A percentile compares a stretch with the other conserved stretches of the same genome.
Conservation (phyloP, 2,113 vertebrate genomes). For the Origma solitaria region DNA sequence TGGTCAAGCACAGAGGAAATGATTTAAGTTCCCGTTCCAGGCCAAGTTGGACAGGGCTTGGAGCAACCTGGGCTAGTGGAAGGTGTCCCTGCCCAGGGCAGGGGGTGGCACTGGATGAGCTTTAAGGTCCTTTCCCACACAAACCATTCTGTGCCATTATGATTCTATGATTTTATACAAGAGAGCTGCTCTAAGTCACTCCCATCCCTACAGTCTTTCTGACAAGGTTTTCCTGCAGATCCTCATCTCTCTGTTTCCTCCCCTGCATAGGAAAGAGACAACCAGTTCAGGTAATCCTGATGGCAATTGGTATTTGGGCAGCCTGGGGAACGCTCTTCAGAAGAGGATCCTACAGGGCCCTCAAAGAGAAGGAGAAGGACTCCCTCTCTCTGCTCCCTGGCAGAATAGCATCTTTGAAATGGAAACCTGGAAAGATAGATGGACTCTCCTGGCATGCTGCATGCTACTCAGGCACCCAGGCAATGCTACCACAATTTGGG, state of each 20-base stretch:
- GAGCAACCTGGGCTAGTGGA: not conserved
- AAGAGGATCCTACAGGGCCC: not conserved
- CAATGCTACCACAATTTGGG: not conserved
- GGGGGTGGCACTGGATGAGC: rapidly evolving
- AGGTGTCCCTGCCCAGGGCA: not conserved
- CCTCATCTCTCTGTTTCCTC: not conserved
- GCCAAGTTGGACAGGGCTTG: rapidly evolving
- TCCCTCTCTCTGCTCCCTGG: slow-evolving; percentile 21
- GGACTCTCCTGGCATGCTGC: not conserved
- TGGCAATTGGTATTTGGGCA: not conserved
- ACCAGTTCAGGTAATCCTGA: not conserved
- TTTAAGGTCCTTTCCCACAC: not conserved
- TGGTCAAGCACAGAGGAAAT: not conserved
- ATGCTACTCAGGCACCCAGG: rapidly evolving
- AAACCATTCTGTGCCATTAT: not conserved
- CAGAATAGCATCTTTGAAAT: not conserved
- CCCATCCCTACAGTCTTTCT: not conserved
- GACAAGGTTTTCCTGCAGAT: not conserved
- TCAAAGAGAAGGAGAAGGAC: not conserved
- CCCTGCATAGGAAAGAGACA: too few relatives aligned
- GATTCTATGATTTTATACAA: not conserved
- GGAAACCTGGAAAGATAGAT: not conserved
- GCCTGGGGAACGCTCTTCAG: not conserved
- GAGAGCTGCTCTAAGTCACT: not conserved
- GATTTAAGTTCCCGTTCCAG: not conserved